phyloP scores from a whole-genome alignment of 1,140 invertebrate species.

The Drosophila sp. region DNA sequence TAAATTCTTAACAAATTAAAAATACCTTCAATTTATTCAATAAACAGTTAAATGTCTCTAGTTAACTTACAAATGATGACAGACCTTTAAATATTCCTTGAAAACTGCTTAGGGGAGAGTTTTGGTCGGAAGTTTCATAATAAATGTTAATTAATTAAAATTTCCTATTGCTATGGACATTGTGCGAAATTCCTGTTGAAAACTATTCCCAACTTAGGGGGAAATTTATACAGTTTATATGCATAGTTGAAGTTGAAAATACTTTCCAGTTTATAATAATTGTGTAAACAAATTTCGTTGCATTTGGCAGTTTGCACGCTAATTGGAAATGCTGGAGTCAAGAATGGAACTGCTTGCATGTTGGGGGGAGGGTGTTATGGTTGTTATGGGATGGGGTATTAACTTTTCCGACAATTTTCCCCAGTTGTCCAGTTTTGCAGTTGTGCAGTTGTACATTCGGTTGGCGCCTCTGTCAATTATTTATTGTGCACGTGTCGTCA shows the following conservation, averaged over 20 bases:
- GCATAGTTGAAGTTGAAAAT: conserved; percentile 5
- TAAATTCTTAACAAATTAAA: no score
- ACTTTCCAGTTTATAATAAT: conserved; percentile 14
- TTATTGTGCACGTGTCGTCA: conserved; percentile 32
- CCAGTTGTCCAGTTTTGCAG: no score
- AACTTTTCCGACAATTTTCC: conserved; percentile 9
- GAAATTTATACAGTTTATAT: not conserved
- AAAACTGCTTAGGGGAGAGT: no score
- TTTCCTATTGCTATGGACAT: not conserved
- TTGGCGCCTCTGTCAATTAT: conserved; percentile 44
- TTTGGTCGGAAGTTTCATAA: no score
- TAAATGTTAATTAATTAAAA: conserved; percentile 1
- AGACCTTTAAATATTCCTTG: no score
- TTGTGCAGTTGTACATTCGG: conserved; percentile 18
- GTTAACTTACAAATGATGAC: no score
- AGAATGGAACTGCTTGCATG: not conserved
- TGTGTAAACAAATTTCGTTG: conserved; percentile 11
- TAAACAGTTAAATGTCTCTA: no score
- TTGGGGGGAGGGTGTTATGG: not conserved
- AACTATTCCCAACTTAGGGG: no score
- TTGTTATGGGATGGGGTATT: not conserved
- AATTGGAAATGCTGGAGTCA: not conserved
- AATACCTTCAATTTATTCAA: no score
- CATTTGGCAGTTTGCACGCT: conserved; percentile 11
- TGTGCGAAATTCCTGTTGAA: no score